Conservation (phyloP, 2,888 invertebrate genomes). For the Euproctis similis region DNA sequence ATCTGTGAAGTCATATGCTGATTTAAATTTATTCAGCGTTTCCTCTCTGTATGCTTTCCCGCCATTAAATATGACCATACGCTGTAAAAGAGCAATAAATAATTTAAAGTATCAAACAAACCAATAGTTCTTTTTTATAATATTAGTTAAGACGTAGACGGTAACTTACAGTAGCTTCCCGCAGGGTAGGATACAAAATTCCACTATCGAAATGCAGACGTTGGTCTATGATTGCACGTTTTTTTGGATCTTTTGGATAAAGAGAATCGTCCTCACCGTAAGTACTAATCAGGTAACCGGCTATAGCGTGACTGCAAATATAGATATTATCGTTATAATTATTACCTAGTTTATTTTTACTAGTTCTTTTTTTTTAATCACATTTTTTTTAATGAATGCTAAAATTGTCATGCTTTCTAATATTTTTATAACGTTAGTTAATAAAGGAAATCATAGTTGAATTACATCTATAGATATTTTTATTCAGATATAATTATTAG, state of each 20-base stretch:
- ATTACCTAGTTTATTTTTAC: too few species aligned
- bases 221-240: constrained; percentile 70
- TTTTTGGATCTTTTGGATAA: constrained; percentile 69
- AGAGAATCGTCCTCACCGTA: constrained; percentile 73
- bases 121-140: too few species aligned
- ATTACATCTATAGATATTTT: too few species aligned
- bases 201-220: constrained; percentile 74
- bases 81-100: constrained; percentile 23
- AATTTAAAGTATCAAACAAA: background rate
- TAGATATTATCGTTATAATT: background rate
- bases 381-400: too few species aligned
- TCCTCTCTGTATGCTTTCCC: constrained; percentile 21
- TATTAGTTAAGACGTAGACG: background rate
- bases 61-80: constrained; percentile 30
- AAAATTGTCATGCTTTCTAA: too few species aligned
- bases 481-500: too few species aligned
- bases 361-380: too few species aligned
- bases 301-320: constrained; percentile 61
- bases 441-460: too few species aligned
- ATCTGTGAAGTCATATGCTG: constrained; percentile 56
- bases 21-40: constrained; percentile 12
- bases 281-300: constrained; percentile 74
- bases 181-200: constrained; percentile 59
- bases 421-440: too few species aligned
- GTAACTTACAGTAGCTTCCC: constrained; percentile 33